These are phyloP conservation scores for Camponotus vicinus DNA, from an alignment of 1,140 invertebrate species.

Conservation along the genomic window DNA sequence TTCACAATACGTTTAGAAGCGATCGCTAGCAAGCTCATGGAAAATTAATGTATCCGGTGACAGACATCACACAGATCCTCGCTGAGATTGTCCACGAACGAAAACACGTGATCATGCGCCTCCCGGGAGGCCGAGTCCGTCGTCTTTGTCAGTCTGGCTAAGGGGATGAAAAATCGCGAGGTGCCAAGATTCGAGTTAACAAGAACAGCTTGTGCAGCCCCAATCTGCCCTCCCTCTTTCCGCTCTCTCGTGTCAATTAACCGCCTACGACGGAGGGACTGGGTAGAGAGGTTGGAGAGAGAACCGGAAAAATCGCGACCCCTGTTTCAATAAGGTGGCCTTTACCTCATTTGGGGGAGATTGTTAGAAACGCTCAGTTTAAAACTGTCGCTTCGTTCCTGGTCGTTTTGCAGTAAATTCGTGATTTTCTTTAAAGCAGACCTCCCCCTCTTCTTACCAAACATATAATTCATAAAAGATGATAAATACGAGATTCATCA, in stretches of 20 bases:
- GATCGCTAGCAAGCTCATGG: constrained; percentile 14
- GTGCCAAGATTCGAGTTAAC: constrained; percentile 85
- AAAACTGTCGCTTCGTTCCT: constrained; percentile 82
- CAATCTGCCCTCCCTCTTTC: constrained; percentile 75
- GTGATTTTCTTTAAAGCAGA: constrained; percentile 73
- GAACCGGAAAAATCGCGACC: constrained; percentile 85
- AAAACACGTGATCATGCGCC: constrained; percentile 80
- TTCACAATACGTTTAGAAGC: not conserved
- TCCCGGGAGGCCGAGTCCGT: constrained; percentile 68
- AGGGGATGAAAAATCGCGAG: constrained; percentile 85
- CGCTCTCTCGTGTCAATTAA: constrained; percentile 85
- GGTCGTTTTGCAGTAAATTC: constrained; percentile 84
- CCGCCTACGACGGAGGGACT: constrained; percentile 77
- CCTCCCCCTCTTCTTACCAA: not conserved
- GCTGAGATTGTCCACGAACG: constrained; percentile 80
- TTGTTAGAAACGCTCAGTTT: constrained; percentile 84
- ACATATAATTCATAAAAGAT: not conserved
- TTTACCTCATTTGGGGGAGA: constrained; percentile 86
- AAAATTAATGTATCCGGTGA: constrained; percentile 70
- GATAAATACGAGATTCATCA: not conserved
- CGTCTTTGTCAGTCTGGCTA: constrained; percentile 78
- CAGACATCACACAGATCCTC: constrained; percentile 72
- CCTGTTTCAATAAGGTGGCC: constrained; percentile 86
- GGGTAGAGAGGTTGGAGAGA: constrained; percentile 55
- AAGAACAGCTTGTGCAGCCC: constrained; percentile 81